These are phyloP conservation scores for Mastomys natalensis DNA, from an alignment of 2,113 vertebrate species.

Conservation along the genomic window DNA sequence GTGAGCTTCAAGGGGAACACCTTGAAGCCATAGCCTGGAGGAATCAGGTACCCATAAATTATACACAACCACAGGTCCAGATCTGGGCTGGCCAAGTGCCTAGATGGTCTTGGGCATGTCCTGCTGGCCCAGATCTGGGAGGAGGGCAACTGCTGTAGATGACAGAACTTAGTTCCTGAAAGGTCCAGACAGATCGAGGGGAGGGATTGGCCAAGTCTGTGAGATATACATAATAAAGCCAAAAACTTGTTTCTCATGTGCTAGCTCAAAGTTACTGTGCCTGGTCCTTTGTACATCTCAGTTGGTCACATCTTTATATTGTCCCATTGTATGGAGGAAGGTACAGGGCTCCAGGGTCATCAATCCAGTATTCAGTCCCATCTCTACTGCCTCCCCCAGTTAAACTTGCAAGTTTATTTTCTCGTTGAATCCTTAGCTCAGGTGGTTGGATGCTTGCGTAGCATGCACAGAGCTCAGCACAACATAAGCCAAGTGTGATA, in stretches of 20 bases:
- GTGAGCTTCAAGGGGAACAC: too few relatives aligned
- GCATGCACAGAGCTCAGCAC: neutral
- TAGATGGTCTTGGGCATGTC: neutral
- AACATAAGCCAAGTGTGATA: neutral
- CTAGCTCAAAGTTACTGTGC: fast-evolving
- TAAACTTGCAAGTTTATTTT: neutral
- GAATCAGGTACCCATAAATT: neutral
- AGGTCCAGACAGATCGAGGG: neutral
- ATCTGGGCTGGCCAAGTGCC: neutral
- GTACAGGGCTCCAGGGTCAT: neutral
- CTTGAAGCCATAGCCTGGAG: neutral
- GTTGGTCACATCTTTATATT: neutral
- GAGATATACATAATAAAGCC: neutral
- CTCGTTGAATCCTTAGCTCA: neutral
- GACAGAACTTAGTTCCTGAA: neutral
- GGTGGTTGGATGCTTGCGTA: neutral
- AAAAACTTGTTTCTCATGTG: fast-evolving
- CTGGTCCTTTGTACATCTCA: neutral
- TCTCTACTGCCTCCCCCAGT: neutral
- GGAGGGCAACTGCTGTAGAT: neutral
- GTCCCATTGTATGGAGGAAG: neutral
- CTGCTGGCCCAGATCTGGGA: constrained; percentile 14
- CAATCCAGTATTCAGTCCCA: neutral
- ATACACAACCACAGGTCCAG: neutral
- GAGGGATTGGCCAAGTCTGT: neutral